Evolutionary conservation across 2,797 vertebrate genomes (phyloP).

Genomic region (Crocidura indochinensis): DNA sequence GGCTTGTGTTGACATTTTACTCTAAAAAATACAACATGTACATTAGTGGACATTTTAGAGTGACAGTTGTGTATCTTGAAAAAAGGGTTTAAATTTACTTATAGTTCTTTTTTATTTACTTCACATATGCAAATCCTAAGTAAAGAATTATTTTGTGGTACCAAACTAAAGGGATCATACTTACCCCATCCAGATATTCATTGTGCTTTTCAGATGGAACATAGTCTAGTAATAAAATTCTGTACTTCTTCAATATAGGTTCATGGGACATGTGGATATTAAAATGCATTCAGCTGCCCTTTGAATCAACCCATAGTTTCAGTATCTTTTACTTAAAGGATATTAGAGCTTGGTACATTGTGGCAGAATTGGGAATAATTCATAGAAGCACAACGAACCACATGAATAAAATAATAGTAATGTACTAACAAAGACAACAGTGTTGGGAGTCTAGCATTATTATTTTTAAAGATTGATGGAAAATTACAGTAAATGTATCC

Average conservation of each 20-base stretch:
- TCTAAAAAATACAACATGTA: slow-evolving; percentile 17
- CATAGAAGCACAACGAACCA: slow-evolving; percentile 83
- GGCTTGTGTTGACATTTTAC: not conserved
- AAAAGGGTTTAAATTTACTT: slow-evolving; percentile 57
- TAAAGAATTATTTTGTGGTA: slow-evolving; percentile 64
- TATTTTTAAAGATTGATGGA: slow-evolving; percentile 84
- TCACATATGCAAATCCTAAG: slow-evolving; percentile 25
- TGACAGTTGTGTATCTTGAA: slow-evolving; percentile 30
- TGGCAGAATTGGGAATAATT: slow-evolving; percentile 83
- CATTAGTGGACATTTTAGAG: not conserved
- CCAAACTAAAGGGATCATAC: slow-evolving; percentile 47
- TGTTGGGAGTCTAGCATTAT: slow-evolving; percentile 85
- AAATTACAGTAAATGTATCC: slow-evolving; percentile 82
- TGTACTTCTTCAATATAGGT: slow-evolving; percentile 62
- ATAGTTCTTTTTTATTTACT: slow-evolving; percentile 46
- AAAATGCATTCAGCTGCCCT: slow-evolving; percentile 75
- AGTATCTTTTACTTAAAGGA: slow-evolving; percentile 80
- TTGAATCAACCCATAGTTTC: slow-evolving; percentile 72
- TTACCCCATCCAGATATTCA: slow-evolving; percentile 51
- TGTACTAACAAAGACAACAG: slow-evolving; percentile 80
- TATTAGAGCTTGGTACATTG: slow-evolving; percentile 71
- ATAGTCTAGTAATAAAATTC: slow-evolving; percentile 10
- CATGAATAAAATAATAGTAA: slow-evolving; percentile 84
- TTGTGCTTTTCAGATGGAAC: slow-evolving; percentile 60
- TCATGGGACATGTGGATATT: slow-evolving; percentile 70